Conservation (phyloP, 2,888 invertebrate species). For the Rhingia rostrata region DNA sequence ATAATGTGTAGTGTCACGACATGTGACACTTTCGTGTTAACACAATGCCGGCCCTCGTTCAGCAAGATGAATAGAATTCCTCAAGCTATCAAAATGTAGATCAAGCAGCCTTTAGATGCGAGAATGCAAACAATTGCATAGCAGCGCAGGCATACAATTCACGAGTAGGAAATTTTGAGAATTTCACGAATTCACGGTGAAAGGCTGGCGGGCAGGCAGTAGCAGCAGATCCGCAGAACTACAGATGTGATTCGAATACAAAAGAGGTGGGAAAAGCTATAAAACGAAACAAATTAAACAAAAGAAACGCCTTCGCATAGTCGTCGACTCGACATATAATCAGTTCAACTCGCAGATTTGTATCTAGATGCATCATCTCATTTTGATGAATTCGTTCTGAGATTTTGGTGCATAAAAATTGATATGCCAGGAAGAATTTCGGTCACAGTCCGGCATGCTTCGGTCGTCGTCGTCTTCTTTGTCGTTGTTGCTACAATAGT, state of each 20-base stretch:
- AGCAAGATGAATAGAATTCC: conserved; percentile 30
- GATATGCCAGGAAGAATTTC: conserved; percentile 46
- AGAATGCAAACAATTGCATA: conserved; percentile 36
- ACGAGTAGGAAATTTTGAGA: conserved; percentile 30
- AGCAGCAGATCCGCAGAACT: not conserved
- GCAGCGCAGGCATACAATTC: not conserved
- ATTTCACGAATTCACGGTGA: conserved; percentile 48
- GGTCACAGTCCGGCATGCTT: conserved; percentile 38
- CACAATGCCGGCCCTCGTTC: not conserved
- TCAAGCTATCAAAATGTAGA: conserved; percentile 38
- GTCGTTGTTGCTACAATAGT: no score
- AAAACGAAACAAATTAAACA: not conserved
- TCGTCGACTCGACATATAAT: no score
- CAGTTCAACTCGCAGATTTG: not conserved
- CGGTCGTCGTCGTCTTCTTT: not conserved
- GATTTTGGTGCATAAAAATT: conserved; percentile 15
- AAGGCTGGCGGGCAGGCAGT: not conserved
- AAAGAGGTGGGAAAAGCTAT: no score
- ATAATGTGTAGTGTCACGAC: conserved; percentile 19
- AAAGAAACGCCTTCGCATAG: conserved; percentile 23
- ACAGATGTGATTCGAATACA: not conserved
- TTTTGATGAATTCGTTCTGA: conserved; percentile 23
- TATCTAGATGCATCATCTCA: conserved; percentile 41
- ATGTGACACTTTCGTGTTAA: conserved; percentile 22
- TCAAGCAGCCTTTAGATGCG: conserved; percentile 17